Conservation (phyloP, 2,888 invertebrate species). For the Lasioglossum calceatum region DNA sequence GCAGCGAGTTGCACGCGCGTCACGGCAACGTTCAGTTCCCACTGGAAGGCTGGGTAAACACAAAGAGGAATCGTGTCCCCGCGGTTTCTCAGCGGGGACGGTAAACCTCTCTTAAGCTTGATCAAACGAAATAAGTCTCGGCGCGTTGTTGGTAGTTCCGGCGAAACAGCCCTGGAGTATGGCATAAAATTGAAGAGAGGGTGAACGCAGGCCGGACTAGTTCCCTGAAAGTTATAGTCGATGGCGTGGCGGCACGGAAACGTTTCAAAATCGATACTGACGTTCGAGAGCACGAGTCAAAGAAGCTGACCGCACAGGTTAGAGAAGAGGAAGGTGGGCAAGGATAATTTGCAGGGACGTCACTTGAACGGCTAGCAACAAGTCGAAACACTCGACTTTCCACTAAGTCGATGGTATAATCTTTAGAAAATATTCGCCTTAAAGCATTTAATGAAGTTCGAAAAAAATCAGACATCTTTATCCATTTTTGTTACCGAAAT, state of each 20-base stretch:
- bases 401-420: background rate
- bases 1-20: constrained; percentile 12
- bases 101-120: constrained; percentile 28
- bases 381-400: background rate
- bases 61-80: background rate
- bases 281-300: background rate
- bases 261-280: constrained; percentile 21
- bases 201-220: background rate
- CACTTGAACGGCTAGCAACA: background rate
- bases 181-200: background rate
- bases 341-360: background rate
- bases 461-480: too few relatives aligned
- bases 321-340: background rate
- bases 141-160: background rate
- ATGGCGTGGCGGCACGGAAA: background rate
- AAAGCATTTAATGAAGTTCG: background rate
- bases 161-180: background rate
- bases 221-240: background rate
- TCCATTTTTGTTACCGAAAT: too few relatives aligned
- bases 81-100: constrained; percentile 21
- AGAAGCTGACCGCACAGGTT: background rate
- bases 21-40: constrained; percentile 16
- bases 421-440: background rate
- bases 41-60: constrained; percentile 6
- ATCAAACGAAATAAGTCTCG: constrained; percentile 36